phyloP scores from a whole-genome alignment of 2,797 vertebrate species.

The Benthosema pterotum region DNA sequence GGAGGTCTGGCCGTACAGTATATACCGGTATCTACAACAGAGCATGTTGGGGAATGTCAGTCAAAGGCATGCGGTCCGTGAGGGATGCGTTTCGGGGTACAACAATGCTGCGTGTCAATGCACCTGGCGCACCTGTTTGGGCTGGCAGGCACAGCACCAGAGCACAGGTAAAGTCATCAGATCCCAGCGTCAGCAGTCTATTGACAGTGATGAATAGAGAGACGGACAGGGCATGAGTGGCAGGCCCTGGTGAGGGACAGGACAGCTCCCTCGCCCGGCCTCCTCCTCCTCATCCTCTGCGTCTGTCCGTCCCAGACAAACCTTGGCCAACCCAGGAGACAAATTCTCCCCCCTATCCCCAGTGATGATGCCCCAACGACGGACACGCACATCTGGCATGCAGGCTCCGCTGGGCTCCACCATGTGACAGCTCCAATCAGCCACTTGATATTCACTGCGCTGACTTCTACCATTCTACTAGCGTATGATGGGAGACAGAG shows the following conservation, averaged over 20 bases:
- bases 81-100: constrained; percentile 51
- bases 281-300: constrained; percentile 52
- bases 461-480: neutral
- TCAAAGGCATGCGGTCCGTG: constrained; percentile 21
- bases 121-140: neutral
- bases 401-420: constrained; percentile 55
- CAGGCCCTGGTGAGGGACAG: constrained; percentile 62
- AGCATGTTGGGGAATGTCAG: constrained; percentile 43
- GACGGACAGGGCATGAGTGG: constrained; percentile 75
- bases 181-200: constrained; percentile 59
- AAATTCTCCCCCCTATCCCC: constrained; percentile 56
- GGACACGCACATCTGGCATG: constrained; percentile 70
- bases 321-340: constrained; percentile 53
- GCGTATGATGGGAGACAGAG: neutral
- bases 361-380: constrained; percentile 1
- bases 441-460: constrained; percentile 69
- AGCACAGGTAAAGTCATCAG: constrained; percentile 53
- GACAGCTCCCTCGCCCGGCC: neutral
- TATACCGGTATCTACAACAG: constrained; percentile 42
- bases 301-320: constrained; percentile 62
- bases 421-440: constrained; percentile 63
- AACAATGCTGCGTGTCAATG: constrained; percentile 42
- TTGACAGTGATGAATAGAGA: constrained; percentile 74
- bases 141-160: constrained; percentile 49
- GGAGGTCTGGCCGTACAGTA: too few relatives aligned